Evolutionary conservation across 1,140 invertebrate genomes (phyloP), one percentile per base, ranked within the genome.

Genomic region (Eupeodes corollae): DNA sequence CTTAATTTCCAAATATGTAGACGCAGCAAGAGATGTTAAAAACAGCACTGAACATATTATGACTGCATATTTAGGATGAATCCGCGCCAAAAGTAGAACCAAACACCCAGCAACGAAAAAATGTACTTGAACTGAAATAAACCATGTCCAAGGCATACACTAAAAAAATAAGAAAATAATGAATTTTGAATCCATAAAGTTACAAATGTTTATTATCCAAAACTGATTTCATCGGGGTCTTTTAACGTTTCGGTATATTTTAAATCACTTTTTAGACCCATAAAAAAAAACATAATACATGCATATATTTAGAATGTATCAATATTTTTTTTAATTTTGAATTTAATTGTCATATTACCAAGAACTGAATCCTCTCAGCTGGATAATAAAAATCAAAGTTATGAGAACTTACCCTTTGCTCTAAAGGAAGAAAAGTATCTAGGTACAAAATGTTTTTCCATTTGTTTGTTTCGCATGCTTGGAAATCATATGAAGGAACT

Each of bases 401-500:
- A n/a, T n/a, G n/a, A n/a, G n/a, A n/a, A 33, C 56, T 60, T 49
- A 72, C 70, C 44, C 69, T 61, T 47, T 70, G 61, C 0, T 62
- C 48, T 44, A 61, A 53, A 15, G 58, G 53, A 47, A 66, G 70
- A 46, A 68, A 70, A 1, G 61, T 69, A 37, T 73, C 70, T 40
- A 71, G 57, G 37, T 67, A 73, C 2, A 73, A 46, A 31, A 58
- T 54, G 47, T 71, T 70, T 44, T 63, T 56, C 65, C 68, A 71
- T 65, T 65, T 70, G 48, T 61, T 68, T 48, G 58, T 52, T 12
- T 57, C 55, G 44, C 70, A 73, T 13, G 56, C 70, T 13, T 55
- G 34, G 13, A 61, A 49, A 56, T 73, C 70, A 13, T 52, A 6
- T 1, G 60, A 56, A 8, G 63, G 60, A n/a, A 69, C 44, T 41